Evolutionary conservation across 2,888 invertebrate species (phyloP), one percentile per base, ranked within the genome.

Genomic region (Plagodis pulveraria): DNA sequence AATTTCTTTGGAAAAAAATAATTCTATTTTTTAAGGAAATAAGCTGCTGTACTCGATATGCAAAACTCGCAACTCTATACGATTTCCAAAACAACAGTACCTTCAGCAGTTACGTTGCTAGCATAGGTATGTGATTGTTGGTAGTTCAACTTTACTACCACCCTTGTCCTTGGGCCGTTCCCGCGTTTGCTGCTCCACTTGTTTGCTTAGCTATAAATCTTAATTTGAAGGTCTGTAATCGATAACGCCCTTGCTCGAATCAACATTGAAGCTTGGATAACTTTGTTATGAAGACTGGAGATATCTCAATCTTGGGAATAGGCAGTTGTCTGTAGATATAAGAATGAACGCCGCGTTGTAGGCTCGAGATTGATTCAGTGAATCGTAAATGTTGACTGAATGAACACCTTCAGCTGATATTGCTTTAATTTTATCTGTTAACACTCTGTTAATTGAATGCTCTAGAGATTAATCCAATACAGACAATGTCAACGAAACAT

Each of bases 141-240:
- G 42, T 12, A 42, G 2, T 12, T 2, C 12, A 42, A 42, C 53
- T 46, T 46, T 41, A 34, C 51, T n/a, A 35, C 40, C 46, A 60
- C 51, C 58, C 58, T 65, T 59, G 63, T 56, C 61, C 59, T 62
- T 62, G 57, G 63, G 52, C 54, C 56, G 42, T 63, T 56, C 54
- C 61, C 65, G 58, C 56, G 51, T 66, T 63, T 65, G 65, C 53
- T 46, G 66, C 53, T 60, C 61, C 58, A 56, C 53, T 66, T 66
- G 66, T 66, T 67, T 69, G 62, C 59, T 60, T 56, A 52, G 53
- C 63, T 54, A 63, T 69, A 63, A 66, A 66, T 66, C 62, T 66
- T 60, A 62, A 62, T 69, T 66, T 50, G 56, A 56, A 57, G 62
- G 48, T 49, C 51, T 57, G 42, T 34, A 52, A 60, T 66, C 63